Percentiles rank a stretch among this genome's conserved stretches.
phyloP scores from a whole-genome alignment of 2,888 invertebrate species.

The Brassicogethes aeneus region DNA sequence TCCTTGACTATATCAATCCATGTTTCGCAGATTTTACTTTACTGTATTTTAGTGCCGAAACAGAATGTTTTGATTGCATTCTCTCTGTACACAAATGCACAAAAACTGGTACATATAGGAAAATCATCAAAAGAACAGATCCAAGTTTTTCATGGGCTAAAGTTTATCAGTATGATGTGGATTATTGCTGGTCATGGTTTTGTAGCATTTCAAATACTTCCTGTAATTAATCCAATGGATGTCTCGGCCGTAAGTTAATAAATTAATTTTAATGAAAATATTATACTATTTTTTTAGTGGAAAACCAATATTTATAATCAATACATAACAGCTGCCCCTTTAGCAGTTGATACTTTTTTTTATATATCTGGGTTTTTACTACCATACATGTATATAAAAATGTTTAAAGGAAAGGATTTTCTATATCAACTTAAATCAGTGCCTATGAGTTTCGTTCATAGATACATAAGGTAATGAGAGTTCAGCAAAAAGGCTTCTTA shows the following conservation, averaged over 20 bases:
- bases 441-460: slow-evolving; percentile 14
- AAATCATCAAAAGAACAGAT: slow-evolving; percentile 22
- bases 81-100: slow-evolving; percentile 23
- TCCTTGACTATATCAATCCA: no score
- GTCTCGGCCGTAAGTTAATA: no score
- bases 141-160: slow-evolving; percentile 23
- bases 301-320: slow-evolving; percentile 17
- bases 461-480: slow-evolving; percentile 13
- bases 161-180: slow-evolving; percentile 27
- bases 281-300: slow-evolving; percentile 35
- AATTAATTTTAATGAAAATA: neutral
- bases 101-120: slow-evolving; percentile 20
- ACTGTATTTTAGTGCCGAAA: slow-evolving; percentile 17
- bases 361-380: slow-evolving; percentile 52
- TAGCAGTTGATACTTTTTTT: slow-evolving; percentile 58
- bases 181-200: slow-evolving; percentile 26
- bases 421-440: slow-evolving; percentile 9
- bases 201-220: slow-evolving; percentile 7
- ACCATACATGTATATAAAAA: slow-evolving; percentile 39
- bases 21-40: no score
- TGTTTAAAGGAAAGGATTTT: neutral
- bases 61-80: slow-evolving; percentile 22
- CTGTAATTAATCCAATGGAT: slow-evolving; percentile 7
- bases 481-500: neutral
- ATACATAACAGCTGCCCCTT: slow-evolving; percentile 38